Evolutionary conservation across 1,140 invertebrate genomes (phyloP).

Genomic region (Cyphomyrmex costatus): DNA sequence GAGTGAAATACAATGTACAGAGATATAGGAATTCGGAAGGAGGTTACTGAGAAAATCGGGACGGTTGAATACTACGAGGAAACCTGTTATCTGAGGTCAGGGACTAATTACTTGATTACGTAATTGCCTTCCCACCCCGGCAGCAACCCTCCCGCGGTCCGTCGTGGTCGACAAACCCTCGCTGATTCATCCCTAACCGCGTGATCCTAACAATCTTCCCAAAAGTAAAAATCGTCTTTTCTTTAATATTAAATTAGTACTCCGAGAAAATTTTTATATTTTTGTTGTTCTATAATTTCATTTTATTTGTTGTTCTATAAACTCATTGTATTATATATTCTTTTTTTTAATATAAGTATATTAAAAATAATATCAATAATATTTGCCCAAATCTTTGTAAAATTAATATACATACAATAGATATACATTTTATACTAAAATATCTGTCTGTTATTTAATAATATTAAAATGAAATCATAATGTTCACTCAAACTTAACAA

Average conservation of each 20-base stretch:
- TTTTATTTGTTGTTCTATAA: background rate
- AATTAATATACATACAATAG: constrained; percentile 1
- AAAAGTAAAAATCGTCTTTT: constrained; percentile 65
- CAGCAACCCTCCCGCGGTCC: constrained; percentile 75
- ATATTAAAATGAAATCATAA: background rate
- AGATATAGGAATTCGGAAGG: constrained; percentile 40
- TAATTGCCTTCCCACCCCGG: constrained; percentile 82
- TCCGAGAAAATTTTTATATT: background rate
- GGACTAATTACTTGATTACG: constrained; percentile 86
- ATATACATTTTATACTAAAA: background rate
- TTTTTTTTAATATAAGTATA: background rate
- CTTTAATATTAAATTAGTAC: constrained; percentile 68
- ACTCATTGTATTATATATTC: background rate
- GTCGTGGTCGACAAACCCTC: constrained; percentile 76
- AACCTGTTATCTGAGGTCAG: constrained; percentile 83
- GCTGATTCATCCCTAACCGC: constrained; percentile 77
- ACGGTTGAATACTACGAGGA: constrained; percentile 72
- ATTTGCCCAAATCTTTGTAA: background rate
- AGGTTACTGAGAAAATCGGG: constrained; percentile 67
- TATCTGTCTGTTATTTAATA: background rate
- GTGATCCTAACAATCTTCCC: constrained; percentile 70
- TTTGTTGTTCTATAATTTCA: constrained; percentile 16
- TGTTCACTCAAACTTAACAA: background rate
- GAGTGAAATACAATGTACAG: background rate
- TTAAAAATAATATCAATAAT: background rate